phyloP scores from a whole-genome alignment of 2,797 vertebrate genomes.

The Acanthurus lineatus region DNA sequence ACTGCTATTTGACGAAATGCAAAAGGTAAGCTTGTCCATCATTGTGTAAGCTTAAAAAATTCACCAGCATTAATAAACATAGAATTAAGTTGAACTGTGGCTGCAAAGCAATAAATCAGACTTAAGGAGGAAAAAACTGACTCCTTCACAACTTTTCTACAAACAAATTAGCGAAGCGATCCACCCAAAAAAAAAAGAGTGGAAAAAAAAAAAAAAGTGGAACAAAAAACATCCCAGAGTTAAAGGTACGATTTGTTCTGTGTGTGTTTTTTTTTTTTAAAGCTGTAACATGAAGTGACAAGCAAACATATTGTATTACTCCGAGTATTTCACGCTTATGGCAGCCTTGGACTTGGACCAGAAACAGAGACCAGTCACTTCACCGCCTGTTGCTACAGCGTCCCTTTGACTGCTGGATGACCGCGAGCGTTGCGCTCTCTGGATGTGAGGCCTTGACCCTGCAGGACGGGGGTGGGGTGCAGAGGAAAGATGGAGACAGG shows the following conservation, averaged over 20 bases:
- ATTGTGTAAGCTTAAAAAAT: neutral
- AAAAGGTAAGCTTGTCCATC: neutral
- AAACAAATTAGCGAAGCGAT: constrained; percentile 35
- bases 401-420: constrained; percentile 90
- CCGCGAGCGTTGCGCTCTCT: constrained; percentile 90
- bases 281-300: constrained; percentile 28
- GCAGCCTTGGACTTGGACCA: constrained; percentile 41
- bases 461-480: constrained; percentile 62
- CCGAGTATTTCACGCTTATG: constrained; percentile 16
- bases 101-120: neutral
- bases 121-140: constrained; percentile 14
- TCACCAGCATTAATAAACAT: too few relatives aligned
- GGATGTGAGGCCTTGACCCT: constrained; percentile 92
- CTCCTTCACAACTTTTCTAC: constrained; percentile 23
- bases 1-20: neutral
- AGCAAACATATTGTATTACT: constrained; percentile 11
- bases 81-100: constrained; percentile 9
- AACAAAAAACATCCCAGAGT: constrained; percentile 26
- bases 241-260: constrained; percentile 6
- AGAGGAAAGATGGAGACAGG: constrained; percentile 90
- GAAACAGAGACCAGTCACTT: constrained; percentile 7
- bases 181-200: constrained; percentile 30
- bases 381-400: constrained; percentile 18
- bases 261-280: neutral
- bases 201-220: constrained; percentile 16